Evolutionary conservation across 2,888 invertebrate species (phyloP).

Genomic region (Apantesis nais): DNA sequence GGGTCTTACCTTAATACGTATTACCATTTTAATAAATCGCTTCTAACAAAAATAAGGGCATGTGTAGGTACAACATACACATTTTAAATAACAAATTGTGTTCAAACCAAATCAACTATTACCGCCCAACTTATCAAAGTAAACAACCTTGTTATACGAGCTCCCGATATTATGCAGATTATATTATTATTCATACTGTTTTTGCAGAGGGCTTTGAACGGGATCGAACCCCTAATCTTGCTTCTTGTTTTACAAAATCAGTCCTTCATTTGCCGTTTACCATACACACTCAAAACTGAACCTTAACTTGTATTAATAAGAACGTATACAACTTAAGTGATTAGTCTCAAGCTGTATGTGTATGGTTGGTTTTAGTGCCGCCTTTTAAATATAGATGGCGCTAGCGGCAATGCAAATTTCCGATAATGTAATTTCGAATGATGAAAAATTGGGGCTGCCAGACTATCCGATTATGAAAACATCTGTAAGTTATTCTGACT

Average conservation of each 20-base stretch:
- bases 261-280: constrained; percentile 38
- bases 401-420: constrained; percentile 81
- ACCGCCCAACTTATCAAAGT: constrained; percentile 71
- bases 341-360: constrained; percentile 24
- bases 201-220: constrained; percentile 77
- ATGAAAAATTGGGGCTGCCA: constrained; percentile 80
- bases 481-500: constrained; percentile 80
- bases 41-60: neutral
- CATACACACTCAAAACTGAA: constrained; percentile 40
- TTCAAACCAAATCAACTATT: constrained; percentile 61
- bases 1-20: too few relatives aligned
- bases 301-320: constrained; percentile 39
- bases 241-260: constrained; percentile 61
- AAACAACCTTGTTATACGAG: constrained; percentile 75
- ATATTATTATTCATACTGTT: constrained; percentile 85
- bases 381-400: constrained; percentile 77
- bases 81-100: constrained; percentile 27
- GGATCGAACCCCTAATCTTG: constrained; percentile 77
- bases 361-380: constrained; percentile 56
- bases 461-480: constrained; percentile 80
- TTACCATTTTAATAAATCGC: neutral
- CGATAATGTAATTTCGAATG: constrained; percentile 78
- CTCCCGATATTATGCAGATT: constrained; percentile 81
- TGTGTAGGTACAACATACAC: neutral
- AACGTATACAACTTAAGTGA: constrained; percentile 21